Evolutionary conservation across 1,140 invertebrate genomes (phyloP).

Genomic region (Eurytemora carolleeae): DNA sequence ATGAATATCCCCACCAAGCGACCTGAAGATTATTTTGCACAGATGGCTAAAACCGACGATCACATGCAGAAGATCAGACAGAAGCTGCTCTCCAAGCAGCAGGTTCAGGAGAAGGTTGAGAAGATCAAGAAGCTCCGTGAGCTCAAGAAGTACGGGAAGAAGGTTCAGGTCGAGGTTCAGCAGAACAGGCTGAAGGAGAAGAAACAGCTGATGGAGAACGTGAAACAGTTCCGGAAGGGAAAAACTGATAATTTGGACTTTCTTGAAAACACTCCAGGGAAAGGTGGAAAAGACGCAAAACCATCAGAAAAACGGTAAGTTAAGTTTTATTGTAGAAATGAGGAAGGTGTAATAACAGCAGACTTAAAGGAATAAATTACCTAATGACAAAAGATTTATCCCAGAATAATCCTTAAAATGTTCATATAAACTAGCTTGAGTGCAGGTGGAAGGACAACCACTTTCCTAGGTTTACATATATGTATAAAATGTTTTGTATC

Average conservation of each 20-base stretch:
- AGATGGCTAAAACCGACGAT: slow-evolving; percentile 92
- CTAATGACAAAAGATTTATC: not conserved
- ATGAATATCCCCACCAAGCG: slow-evolving; percentile 53
- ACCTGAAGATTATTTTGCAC: slow-evolving; percentile 91
- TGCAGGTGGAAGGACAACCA: too few species aligned
- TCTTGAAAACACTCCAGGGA: slow-evolving; percentile 48
- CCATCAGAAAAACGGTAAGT: slow-evolving; percentile 25
- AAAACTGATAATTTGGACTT: slow-evolving; percentile 55
- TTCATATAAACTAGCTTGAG: not conserved
- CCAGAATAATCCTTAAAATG: not conserved
- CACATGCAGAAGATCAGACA: slow-evolving; percentile 93
- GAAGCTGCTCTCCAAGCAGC: slow-evolving; percentile 61
- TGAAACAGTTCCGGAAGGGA: slow-evolving; percentile 68
- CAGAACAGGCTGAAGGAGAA: slow-evolving; percentile 42
- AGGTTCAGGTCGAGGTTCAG: slow-evolving; percentile 61
- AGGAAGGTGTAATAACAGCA: not conserved
- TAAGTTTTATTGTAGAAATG: slow-evolving; percentile 20
- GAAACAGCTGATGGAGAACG: slow-evolving; percentile 31
- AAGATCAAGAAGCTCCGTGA: slow-evolving; percentile 68
- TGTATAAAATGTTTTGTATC: too few species aligned
- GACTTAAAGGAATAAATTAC: not conserved
- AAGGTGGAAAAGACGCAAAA: slow-evolving; percentile 23
- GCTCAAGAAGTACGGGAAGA: slow-evolving; percentile 78
- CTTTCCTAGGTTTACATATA: too few species aligned
- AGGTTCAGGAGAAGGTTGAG: slow-evolving; percentile 58